Evolutionary conservation across 1,140 invertebrate genomes (phyloP), one percentile per base, ranked within the genome.

Genomic region (Leptonema lineaticorne): DNA sequence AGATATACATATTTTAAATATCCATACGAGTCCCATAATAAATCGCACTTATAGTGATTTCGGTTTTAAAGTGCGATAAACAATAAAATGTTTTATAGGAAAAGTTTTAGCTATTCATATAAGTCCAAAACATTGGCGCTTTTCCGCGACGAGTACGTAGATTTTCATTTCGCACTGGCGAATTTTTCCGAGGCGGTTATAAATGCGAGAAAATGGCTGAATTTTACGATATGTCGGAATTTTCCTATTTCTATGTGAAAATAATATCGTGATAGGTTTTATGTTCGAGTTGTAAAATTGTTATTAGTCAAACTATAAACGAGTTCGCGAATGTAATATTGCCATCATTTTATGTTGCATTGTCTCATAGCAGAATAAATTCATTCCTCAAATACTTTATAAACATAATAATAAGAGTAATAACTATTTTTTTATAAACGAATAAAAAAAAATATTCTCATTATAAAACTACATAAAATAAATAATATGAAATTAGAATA

Each of bases 61-160:
- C 22, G 9, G 24, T 53, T 53, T 53, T 53, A 53, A 53, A 26
- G 20, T 14, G 20, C 50, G 50, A 53, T 53, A 53, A 53, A 26
- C 50, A 53, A 53, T 53, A 53, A 53, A 53, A 26, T 24, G 22
- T 14, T 53, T 53, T 53, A 53, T 53, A 7, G 18, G 50, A 53
- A 53, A 53, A 53, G 50, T 53, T 53, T 50, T 26, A 2, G 9
- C 37, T 24, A 53, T 53, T 53, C 50, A 16, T 53, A 53, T 53
- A 53, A n/a, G 50, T 53, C 8, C 24, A 26, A 53, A 53, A 53
- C 50, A n/a, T n/a, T n/a, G n/a, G n/a, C n/a, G n/a, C n/a, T n/a
- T n/a, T n/a, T 4, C 5, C 3, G 5, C 4, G 50, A 14, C 20
- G 27, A 53, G 9, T 53, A 53, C 50, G 20, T 26, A 53, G 22